Base-by-base conservation (phyloP, 2,888 invertebrate species). In the Apoderus coryli region DNA sequence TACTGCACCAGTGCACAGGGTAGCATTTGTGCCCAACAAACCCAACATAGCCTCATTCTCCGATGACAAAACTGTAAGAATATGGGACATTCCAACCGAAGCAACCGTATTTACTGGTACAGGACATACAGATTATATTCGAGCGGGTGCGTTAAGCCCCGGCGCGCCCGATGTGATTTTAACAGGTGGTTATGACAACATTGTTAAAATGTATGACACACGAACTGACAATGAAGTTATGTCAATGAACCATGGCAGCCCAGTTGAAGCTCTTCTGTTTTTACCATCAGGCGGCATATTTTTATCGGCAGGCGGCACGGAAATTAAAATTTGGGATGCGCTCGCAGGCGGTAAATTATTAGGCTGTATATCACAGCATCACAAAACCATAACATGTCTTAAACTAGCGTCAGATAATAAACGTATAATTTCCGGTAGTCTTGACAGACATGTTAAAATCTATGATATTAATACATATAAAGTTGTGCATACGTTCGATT, bases 31-130 rank as follows among this genome's bases (percentile, higher is more conserved):
- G 10, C 65, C 73, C 16, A 79, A 82, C 47, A 76, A 79, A 49
- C 60, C 75, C 9, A 79, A 79, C 43, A 67, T 93, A 22, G 67
- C 79, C 2, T 88, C 89, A 44, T 92, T 82, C 53, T 84, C 89
- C 3, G 92, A 95, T 63, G 93, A 95, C 53, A 86, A 84, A 58
- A 69, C 76, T 4, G 74, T 82, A 4, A 67, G 71, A 38, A 48
- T 92, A n/a, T 93, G 92, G 90, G 93, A 95, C 50, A 79, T 95
- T 46, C 71, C 85, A 1, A 79, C 73, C 35, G 89, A 90, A 58
- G 72, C 72, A 38, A 67, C 72, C 45, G 45, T 86, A 12, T 56
- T 68, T 10, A 69, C 64, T 19, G 81, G 71, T 47, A 56, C 62
- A 12, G 73, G 74, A 36, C 84, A 85, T 48, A 64, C 55, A 1